Conservation (phyloP, 2,113 vertebrate genomes). For the Podiceps cristatus region DNA sequence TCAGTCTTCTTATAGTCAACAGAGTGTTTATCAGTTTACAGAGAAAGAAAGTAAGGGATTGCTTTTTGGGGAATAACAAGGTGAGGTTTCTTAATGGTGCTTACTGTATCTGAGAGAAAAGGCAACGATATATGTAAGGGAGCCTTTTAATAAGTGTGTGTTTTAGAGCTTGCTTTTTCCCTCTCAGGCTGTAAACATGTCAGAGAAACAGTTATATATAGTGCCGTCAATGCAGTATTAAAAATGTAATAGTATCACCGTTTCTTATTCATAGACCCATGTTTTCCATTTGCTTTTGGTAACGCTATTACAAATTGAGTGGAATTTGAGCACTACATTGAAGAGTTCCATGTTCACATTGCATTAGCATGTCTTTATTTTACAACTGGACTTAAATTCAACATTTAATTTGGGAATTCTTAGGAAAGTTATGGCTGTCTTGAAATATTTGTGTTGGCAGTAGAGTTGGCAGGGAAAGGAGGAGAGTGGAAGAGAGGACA, state of each 20-base stretch:
- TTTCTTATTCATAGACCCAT: neutral
- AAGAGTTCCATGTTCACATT: neutral
- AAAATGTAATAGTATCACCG: neutral
- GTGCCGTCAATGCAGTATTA: neutral
- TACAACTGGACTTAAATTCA: neutral
- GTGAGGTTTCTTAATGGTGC: neutral
- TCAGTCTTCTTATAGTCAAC: neutral
- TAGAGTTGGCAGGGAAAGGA: neutral
- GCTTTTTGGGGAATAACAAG: neutral
- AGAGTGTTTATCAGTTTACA: neutral
- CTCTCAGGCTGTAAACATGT: neutral
- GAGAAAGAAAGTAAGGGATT: neutral
- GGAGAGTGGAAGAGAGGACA: neutral
- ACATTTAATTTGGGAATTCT: conserved; percentile 42
- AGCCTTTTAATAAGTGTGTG: neutral
- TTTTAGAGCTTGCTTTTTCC: neutral
- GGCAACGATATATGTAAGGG: accelerated
- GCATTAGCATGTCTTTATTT: conserved; percentile 22
- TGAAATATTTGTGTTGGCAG: conserved; percentile 37
- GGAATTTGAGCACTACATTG: neutral
- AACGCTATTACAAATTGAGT: neutral
- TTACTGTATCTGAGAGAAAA: neutral
- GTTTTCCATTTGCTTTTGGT: neutral
- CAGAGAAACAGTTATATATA: neutral
- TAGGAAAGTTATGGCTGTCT: neutral